Evolutionary conservation across 2,113 vertebrate genomes (phyloP), one percentile per base, ranked within the genome.

Genomic region (Microcebus griseorufus): DNA sequence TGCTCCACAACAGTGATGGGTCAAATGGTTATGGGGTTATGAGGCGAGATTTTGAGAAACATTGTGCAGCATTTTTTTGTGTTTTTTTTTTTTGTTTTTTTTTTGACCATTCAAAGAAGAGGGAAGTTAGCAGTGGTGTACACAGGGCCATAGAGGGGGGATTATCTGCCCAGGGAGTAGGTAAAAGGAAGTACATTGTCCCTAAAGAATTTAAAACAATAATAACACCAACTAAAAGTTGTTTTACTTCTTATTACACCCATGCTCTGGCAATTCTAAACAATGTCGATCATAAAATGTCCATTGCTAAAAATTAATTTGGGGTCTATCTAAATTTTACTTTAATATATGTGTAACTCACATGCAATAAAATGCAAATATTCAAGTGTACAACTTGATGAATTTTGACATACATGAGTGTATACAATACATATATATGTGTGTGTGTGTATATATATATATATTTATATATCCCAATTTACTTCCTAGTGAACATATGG

Each of bases 141-240:
- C 3, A 11, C 16, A 65, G 18, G 9, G n/a, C 6, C n/a, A 29
- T 13, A 8, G 2, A 45, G 16, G n/a, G 13, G 16, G 22, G 9
- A 60, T 72, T 12, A 32, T 25, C 8, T 20, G 23, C 10, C 37
- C n/a, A 25, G 4, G 20, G 12, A 48, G 37, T 12, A 67, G 3
- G n/a, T 34, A 27, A 9, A 1, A 45, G 51, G 51, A 27, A 34
- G 6, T 45, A 67, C 5, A 20, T 37, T 37, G 18, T 29, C 5
- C 12, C n/a, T 32, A 29, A 51, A 70, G 22, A 79, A 78, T 58
- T 84, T 93, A 32, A 34, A 20, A 22, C 0, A 55, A 37, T 22
- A 32, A 5, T 13, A 76, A 93, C 25, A 0, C 1, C 18, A 25
- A 29, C 9, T 65, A 53, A 51, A 20, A 45, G 6, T 9, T 39